These are phyloP conservation scores for Aethes cnicana DNA, from an alignment of 2,888 invertebrate species.

Conservation along the genomic window DNA sequence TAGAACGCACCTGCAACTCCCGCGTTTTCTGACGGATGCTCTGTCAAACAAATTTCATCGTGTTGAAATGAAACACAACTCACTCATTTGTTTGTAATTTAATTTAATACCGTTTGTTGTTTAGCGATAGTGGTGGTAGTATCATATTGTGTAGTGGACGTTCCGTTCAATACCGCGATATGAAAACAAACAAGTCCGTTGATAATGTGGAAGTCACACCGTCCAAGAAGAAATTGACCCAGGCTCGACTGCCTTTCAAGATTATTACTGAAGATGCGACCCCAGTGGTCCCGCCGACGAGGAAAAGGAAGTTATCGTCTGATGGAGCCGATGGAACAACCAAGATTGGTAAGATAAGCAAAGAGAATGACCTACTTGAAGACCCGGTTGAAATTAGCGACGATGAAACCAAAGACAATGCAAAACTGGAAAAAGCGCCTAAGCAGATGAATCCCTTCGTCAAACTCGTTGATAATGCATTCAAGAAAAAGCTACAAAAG, in stretches of 20 bases:
- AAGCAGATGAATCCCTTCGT: constrained; percentile 66
- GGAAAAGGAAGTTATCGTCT: constrained; percentile 73
- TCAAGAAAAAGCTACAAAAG: constrained; percentile 69
- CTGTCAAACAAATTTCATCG: constrained; percentile 53
- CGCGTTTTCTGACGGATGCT: constrained; percentile 59
- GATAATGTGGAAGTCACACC: constrained; percentile 66
- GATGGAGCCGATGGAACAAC: constrained; percentile 56
- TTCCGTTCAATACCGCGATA: constrained; percentile 39
- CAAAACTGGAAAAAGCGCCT: constrained; percentile 40
- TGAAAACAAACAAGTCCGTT: constrained; percentile 69
- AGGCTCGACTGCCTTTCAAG: constrained; percentile 84
- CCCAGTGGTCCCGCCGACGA: constrained; percentile 51
- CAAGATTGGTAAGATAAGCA: constrained; percentile 68
- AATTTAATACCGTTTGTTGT: constrained; percentile 33
- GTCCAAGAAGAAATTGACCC: constrained; percentile 82
- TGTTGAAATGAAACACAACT: constrained; percentile 36
- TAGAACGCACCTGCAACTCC: constrained; percentile 45
- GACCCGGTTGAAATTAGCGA: constrained; percentile 66
- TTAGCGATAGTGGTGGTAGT: constrained; percentile 15
- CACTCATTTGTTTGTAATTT: constrained; percentile 18
- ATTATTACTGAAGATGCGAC: constrained; percentile 69
- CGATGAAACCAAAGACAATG: constrained; percentile 58
- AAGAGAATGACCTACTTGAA: constrained; percentile 60
- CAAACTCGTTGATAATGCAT: constrained; percentile 66
- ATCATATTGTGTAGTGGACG: constrained; percentile 25